These are phyloP conservation scores for Euphonia xanthogaster DNA, from an alignment of 2,797 vertebrate species.

Conservation along the genomic window DNA sequence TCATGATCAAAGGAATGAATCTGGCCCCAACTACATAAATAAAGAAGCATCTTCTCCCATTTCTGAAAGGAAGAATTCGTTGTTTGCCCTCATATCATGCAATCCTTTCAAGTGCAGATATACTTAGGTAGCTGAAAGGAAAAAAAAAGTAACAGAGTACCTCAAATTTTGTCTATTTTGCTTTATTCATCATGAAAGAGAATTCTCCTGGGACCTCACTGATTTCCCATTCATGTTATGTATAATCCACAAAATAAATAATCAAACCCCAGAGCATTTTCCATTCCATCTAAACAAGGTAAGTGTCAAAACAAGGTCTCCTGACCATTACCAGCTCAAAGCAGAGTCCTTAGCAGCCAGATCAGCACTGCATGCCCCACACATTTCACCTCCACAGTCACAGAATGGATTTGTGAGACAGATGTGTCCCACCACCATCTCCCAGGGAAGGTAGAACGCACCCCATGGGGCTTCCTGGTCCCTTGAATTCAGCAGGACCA, in stretches of 20 bases:
- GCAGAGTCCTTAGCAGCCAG: background rate
- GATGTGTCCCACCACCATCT: background rate
- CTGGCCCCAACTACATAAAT: background rate
- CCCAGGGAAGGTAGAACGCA: background rate
- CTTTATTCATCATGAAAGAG: background rate
- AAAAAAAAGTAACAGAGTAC: background rate
- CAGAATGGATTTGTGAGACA: background rate
- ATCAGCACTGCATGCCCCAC: background rate
- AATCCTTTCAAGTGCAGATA: slow-evolving; percentile 14
- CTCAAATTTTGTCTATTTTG: background rate
- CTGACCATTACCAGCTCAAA: background rate
- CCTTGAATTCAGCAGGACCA: background rate
- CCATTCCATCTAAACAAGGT: background rate
- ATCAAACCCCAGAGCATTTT: background rate
- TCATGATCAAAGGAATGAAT: slow-evolving; percentile 49
- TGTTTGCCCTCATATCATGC: background rate
- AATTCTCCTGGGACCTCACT: background rate
- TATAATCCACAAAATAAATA: background rate
- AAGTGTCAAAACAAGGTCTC: background rate
- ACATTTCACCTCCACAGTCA: background rate
- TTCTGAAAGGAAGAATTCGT: slow-evolving; percentile 14
- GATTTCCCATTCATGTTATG: background rate
- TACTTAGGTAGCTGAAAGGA: background rate
- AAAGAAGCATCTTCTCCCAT: background rate
- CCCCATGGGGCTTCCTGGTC: background rate